Evolutionary conservation across 2,888 invertebrate species (phyloP), one percentile per base, ranked within the genome.

Genomic region (Pegoplata infirma): DNA sequence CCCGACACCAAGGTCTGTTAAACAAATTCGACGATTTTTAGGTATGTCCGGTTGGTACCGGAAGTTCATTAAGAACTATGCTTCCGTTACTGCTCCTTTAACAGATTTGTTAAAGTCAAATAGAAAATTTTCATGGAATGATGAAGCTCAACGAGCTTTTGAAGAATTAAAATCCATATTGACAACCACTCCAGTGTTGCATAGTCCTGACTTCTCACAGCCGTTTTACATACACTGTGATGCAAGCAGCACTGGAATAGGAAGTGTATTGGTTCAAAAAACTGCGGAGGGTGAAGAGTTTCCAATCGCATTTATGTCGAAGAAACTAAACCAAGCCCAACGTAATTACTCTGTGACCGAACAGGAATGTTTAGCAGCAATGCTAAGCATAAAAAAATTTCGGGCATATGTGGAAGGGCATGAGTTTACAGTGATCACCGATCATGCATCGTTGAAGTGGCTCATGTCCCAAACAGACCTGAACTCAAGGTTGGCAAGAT

Each of bases 41-140:
- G 80, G 81, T 12, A 81, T 79, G 73, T 66, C 78, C 1, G 80
- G 82, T 5, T 82, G 81, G 79, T 80, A 80, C 44, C 23, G 80
- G 1, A 51, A 80, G 8, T 81, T 81, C 46, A 74, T 81, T 1
- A 25, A 7, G n/a, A 73, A 78, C 25, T 80, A 53, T 59, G 79
- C 81, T 3, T 16, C 73, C 2, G 8, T 81, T 0, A 76, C 81
- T 0, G 56, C 78, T 0, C 76, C 78, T 2, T 53, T 81, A 21
- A 79, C 80, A 1, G 55, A 83, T 25, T 40, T 74, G 1, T 58
- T 80, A 7, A 78, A 74, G 14, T 59, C 36, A 10, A 61, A 49
- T 4, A 63, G 56, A 25, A 53, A 55, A 7, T 80, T 76, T 59
- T 19, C 5, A 1, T 76, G 76, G 44, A 75, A 3, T 16, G 64